Evolutionary conservation across 2,888 invertebrate species (phyloP), one percentile per base, ranked within the genome.

Genomic region (Trypoxylon attenuatum): DNA sequence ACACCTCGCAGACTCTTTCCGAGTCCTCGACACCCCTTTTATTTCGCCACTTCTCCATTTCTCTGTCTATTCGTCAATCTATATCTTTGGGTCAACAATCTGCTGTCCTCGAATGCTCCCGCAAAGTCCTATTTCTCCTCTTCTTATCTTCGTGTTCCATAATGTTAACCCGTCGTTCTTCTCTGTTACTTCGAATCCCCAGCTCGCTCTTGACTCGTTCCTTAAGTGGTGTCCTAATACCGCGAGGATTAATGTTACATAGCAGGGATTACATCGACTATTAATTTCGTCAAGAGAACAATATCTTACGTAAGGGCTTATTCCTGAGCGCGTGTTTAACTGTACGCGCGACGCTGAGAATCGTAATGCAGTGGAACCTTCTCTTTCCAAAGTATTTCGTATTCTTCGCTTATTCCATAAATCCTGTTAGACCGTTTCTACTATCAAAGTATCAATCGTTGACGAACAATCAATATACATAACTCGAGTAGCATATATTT

Each of bases 221-320:
- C 54, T 51, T 54, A 71, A 76, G 61, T 71, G 74, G 73, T 74
- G 76, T 78, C 73, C 82, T 81, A 81, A 83, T 83, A 73, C 81
- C 74, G 67, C 55, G 60, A 79, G 83, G 82, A 84, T 84, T 84
- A 84, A 84, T 84, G 82, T 81, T 83, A 79, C 77, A 77, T 74
- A 77, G 76, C 74, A 66, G 65, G 58, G 72, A 76, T 82, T 80
- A 76, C 76, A 71, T 69, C 78, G 55, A 78, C 83, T 82, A 84
- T 84, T 84, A 83, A 84, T 84, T 84, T 82, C 77, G 83, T 82
- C 79, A 78, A 61, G 63, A 71, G 77, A 84, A 82, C 80, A 83
- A 84, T 84, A 83, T 82, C 82, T 82, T 80, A 80, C 65, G 75
- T 72, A 73, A 59, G 65, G 65, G 67, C 70, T n/a, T n/a, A n/a